Evolutionary conservation across 37 sponge, comb jelly and placozoan genomes (phyloP).

Genomic region (Dysidea cf. avara): DNA sequence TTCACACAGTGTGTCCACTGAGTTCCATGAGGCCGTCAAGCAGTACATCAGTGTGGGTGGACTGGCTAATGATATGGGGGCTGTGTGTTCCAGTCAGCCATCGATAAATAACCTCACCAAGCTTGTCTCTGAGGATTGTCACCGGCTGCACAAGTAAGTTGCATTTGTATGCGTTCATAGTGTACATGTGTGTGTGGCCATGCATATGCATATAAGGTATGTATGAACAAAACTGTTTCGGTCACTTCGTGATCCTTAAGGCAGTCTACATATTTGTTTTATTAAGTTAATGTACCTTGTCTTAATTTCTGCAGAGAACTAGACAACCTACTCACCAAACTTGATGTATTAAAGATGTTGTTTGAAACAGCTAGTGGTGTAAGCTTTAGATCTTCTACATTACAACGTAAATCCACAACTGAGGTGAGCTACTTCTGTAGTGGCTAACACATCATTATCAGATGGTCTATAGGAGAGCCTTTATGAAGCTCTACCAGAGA

Average conservation of each 20-base stretch:
- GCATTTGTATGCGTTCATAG: background rate
- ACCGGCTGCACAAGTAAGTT: conserved; percentile 44
- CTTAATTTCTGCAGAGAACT: conserved; percentile 34
- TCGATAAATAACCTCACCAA: conserved; percentile 37
- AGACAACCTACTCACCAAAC: conserved; percentile 35
- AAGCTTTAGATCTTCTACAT: background rate
- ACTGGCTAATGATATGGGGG: conserved; percentile 51
- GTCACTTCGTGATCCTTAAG: no score
- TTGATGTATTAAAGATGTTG: conserved; percentile 56
- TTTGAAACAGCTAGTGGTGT: conserved; percentile 74
- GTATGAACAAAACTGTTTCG: no score
- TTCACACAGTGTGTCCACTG: conserved; percentile 21
- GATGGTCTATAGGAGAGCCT: background rate
- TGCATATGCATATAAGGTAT: no score
- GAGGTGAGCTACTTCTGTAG: no score
- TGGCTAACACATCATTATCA: no score
- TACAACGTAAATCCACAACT: no score
- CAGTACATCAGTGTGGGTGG: conserved; percentile 49
- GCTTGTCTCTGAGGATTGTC: conserved; percentile 39
- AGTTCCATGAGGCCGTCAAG: conserved; percentile 42
- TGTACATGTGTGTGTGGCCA: no score
- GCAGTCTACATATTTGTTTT: no score
- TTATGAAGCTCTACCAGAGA: conserved; percentile 4
- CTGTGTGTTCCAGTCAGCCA: conserved; percentile 30
- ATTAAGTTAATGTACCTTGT: no score